These are phyloP conservation scores for Drosophila watanabei DNA, from an alignment of 1,140 invertebrate species.

Conservation along the genomic window DNA sequence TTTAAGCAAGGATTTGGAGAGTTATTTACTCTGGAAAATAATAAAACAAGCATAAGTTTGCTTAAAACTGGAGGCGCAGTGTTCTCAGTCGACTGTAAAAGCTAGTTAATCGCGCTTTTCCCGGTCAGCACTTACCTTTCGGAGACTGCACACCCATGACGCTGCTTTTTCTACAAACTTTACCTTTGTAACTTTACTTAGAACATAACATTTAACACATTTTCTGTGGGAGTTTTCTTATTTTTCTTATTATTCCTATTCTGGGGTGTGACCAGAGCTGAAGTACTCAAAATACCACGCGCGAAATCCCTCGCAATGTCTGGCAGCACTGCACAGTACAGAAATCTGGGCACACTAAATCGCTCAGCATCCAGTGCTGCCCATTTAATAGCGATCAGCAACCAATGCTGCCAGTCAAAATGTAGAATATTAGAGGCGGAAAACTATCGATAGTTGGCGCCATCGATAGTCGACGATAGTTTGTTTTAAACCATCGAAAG, in stretches of 20 bases:
- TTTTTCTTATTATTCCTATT: background rate
- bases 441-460: too few species aligned
- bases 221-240: slow-evolving; percentile 42
- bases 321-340: background rate
- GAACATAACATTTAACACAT: slow-evolving; percentile 50
- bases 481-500: too few species aligned
- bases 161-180: slow-evolving; percentile 38
- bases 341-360: too few species aligned
- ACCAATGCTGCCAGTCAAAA: too few species aligned
- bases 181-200: slow-evolving; percentile 26
- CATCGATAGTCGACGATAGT: too few species aligned
- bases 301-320: too few species aligned
- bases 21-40: slow-evolving; percentile 1
- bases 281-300: background rate
- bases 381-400: too few species aligned
- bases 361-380: too few species aligned
- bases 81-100: background rate
- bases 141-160: slow-evolving; percentile 66
- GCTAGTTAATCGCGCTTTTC: background rate
- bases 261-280: background rate
- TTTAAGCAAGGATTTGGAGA: background rate
- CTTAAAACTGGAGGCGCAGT: slow-evolving; percentile 6
- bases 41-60: slow-evolving; percentile 4
- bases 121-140: slow-evolving; percentile 27
- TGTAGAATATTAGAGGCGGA: too few species aligned